phyloP scores from a whole-genome alignment of 2,113 vertebrate species.

The Nansenia antarctica region DNA sequence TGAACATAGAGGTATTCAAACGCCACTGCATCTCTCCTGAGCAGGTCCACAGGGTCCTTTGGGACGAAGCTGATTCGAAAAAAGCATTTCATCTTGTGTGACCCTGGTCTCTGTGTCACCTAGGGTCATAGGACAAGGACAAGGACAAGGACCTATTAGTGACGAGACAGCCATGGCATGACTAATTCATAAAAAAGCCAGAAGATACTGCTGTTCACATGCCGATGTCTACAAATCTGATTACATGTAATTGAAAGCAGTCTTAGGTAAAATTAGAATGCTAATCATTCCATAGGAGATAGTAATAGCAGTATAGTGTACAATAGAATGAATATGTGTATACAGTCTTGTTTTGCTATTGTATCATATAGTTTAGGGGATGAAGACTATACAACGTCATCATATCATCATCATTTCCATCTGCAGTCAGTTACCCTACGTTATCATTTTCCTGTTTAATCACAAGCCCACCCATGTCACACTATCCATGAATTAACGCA shows the following conservation, averaged over 20 bases:
- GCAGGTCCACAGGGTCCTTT: conserved; percentile 95
- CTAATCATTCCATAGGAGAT: not conserved
- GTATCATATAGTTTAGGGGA: not conserved
- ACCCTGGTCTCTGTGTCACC: conserved; percentile 97
- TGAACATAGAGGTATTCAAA: conserved; percentile 98
- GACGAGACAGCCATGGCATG: not conserved
- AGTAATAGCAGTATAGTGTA: no score
- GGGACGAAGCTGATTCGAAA: conserved; percentile 98
- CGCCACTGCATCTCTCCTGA: conserved; percentile 92
- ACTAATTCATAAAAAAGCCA: not conserved
- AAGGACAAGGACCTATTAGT: conserved; percentile 9
- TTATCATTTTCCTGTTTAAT: not conserved
- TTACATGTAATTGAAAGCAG: not conserved
- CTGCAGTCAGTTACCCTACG: not conserved
- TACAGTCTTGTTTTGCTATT: no score
- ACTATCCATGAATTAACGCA: not conserved
- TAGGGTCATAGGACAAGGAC: conserved; percentile 54
- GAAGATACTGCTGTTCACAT: not conserved
- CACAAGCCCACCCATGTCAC: not conserved
- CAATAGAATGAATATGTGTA: no score
- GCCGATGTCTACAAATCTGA: not conserved
- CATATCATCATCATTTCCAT: not conserved
- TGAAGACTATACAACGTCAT: not conserved
- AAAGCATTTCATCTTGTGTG: conserved; percentile 98
- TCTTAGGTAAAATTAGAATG: not conserved